phyloP scores from a whole-genome alignment of 2,797 vertebrate species.

The Zonotrichia albicollis region DNA sequence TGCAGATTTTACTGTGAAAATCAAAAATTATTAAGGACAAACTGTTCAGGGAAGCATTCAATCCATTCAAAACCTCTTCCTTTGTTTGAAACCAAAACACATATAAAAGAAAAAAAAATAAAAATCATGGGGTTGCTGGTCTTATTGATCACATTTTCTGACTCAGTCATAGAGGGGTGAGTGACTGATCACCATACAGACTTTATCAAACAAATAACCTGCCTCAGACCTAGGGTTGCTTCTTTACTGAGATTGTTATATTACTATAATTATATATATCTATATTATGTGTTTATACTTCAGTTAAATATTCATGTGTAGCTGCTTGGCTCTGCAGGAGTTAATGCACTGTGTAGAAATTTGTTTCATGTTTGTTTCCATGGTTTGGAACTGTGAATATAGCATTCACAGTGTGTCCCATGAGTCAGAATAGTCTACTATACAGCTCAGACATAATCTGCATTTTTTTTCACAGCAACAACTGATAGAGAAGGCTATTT shows the following conservation, averaged over 20 bases:
- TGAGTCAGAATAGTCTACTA: neutral
- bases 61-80: neutral
- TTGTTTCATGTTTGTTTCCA: neutral
- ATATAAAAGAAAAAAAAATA: neutral
- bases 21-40: neutral
- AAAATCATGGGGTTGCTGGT: rapidly evolving
- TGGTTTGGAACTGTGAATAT: neutral
- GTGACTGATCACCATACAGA: neutral
- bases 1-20: neutral
- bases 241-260: neutral
- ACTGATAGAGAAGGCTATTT: neutral
- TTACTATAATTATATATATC: neutral
- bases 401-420: neutral
- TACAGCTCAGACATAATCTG: neutral
- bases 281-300: neutral
- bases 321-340: neutral
- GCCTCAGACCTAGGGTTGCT: neutral
- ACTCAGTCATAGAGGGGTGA: neutral
- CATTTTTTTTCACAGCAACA: neutral
- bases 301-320: neutral
- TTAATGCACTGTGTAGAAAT: neutral
- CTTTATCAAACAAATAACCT: neutral
- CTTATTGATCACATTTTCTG: neutral
- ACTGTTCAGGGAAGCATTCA: neutral
- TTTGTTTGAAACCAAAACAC: neutral